Evolutionary conservation across 2,888 invertebrate genomes (phyloP).

Genomic region (Dynastes maya): DNA sequence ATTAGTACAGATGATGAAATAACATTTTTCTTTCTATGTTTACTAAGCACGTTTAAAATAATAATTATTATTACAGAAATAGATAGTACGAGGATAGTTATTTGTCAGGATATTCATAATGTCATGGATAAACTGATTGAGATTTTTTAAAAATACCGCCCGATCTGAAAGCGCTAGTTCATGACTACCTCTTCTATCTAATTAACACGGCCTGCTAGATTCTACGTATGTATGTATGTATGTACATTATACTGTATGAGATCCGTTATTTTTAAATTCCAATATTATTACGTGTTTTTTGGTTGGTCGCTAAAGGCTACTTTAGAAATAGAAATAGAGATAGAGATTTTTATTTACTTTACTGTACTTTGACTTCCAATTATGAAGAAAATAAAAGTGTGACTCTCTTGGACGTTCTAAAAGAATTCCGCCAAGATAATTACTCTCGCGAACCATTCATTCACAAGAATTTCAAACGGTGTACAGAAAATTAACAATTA

Average conservation of each 20-base stretch:
- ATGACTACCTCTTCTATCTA: not conserved
- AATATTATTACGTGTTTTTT: slow-evolving; percentile 10
- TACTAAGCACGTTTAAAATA: too few relatives aligned
- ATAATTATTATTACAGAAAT: too few relatives aligned
- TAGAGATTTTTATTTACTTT: too few relatives aligned
- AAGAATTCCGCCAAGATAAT: not conserved
- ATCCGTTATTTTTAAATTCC: slow-evolving; percentile 16
- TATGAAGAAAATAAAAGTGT: too few relatives aligned
- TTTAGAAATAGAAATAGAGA: too few relatives aligned
- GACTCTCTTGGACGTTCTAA: not conserved
- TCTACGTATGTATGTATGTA: too few relatives aligned
- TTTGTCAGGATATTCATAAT: too few relatives aligned
- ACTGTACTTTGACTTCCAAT: too few relatives aligned
- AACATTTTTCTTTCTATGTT: too few relatives aligned
- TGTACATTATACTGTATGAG: not conserved
- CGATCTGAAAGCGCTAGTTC: not conserved
- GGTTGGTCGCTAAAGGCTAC: not conserved
- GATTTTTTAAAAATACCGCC: not conserved
- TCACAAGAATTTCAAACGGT: slow-evolving; percentile 1
- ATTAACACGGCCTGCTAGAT: not conserved
- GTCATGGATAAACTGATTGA: not conserved
- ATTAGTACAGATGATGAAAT: not conserved
- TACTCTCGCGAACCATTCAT: too few relatives aligned
- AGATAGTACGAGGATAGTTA: too few relatives aligned
- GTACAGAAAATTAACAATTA: not conserved